phyloP scores from a whole-genome alignment of 2,113 vertebrate species.

The Gnathonemus longibarbis region DNA sequence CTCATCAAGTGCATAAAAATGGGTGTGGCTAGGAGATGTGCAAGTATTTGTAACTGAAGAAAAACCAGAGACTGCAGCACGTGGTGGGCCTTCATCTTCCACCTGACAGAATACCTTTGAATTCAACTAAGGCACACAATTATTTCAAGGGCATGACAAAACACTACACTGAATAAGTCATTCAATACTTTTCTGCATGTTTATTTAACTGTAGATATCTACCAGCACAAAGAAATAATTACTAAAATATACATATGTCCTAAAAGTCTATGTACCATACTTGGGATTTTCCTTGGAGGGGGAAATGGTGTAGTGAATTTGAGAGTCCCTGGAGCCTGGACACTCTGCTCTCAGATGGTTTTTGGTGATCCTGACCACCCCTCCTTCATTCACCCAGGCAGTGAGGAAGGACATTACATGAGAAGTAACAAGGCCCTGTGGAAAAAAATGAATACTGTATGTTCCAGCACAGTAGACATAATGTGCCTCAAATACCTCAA shows the following conservation, averaged over 20 bases:
- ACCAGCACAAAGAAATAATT: neutral
- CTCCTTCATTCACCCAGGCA: conserved; percentile 86
- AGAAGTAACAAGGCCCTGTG: conserved; percentile 56
- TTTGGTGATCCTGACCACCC: conserved; percentile 78
- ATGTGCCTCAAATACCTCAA: neutral
- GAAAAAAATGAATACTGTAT: neutral
- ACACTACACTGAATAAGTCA: neutral
- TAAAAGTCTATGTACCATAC: conserved; percentile 61
- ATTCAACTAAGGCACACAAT: neutral
- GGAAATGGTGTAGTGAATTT: conserved; percentile 74
- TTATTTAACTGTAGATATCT: neutral
- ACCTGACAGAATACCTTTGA: neutral
- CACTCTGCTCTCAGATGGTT: conserved; percentile 65
- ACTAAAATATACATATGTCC: neutral
- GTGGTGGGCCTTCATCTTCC: neutral
- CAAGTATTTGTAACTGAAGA: neutral
- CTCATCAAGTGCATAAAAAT: neutral
- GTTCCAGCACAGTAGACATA: neutral
- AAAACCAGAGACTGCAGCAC: neutral
- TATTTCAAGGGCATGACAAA: neutral
- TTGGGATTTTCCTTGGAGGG: conserved; percentile 53
- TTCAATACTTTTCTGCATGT: neutral
- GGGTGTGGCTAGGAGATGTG: neutral
- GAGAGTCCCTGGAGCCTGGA: conserved; percentile 55
- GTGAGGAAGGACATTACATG: conserved; percentile 57